Base-by-base conservation (phyloP, 2,888 invertebrate species). In the Heliconius erato region DNA sequence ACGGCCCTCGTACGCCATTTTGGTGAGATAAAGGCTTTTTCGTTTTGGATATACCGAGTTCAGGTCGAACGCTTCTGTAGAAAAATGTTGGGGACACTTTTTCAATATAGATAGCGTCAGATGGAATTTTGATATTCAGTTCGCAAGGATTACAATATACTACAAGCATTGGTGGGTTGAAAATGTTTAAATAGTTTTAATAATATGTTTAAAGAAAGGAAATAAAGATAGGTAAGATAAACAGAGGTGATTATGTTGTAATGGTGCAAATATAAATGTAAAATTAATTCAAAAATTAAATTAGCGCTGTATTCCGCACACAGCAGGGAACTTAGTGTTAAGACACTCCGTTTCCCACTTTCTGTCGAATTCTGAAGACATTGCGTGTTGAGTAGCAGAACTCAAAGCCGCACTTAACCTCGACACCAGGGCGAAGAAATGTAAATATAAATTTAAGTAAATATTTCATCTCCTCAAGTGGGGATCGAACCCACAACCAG, bases 1-100 rank as follows among this genome's bases (percentile, higher is more conserved):
- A 89, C 88, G 87, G 87, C 88, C 87, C 84, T 85, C 84, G 87
- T 90, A 91, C 92, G 93, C 94, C 93, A 93, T 93, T 91, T 92
- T 93, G 91, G 86, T 82, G 85, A 91, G 93, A 92, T 93, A 93
- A 92, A 88, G 88, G 89, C 90, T 91, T 92, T 90, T 93, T 92
- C 91, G 87, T 93, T 93, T 93, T 93, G 87, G 85, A 86, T 87
- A 86, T 86, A 86, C 86, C 86, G 89, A 90, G 89, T 90, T 90
- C 90, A 87, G 90, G 89, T 85, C 87, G 88, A 87, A 89, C 89
- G 88, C 89, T 90, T 87, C 88, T 83, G 89, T 87, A 86, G 88
- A 89, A 89, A 89, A 91, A 86, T 87, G 88, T 87, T 87, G 86
- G 68, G 83, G 81, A 49, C 28, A 78, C 26, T 85, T 88, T 86